Conservation (phyloP, 2,888 invertebrate species). For the Lissonota sp. region DNA sequence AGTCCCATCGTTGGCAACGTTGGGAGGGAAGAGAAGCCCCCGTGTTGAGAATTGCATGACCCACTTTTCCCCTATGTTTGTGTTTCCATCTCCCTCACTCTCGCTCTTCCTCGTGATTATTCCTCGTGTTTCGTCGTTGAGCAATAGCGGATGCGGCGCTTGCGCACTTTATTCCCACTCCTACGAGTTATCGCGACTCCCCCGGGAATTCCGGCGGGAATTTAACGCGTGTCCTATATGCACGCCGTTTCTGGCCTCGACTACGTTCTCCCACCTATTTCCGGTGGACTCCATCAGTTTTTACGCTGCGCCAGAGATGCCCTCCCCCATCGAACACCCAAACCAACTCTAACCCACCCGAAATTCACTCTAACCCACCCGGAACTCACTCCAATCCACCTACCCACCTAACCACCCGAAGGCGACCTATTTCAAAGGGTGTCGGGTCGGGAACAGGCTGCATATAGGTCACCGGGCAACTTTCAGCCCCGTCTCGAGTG, state of each 20-base stretch:
- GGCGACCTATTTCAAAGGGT: constrained; percentile 52
- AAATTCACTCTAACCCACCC: constrained; percentile 3
- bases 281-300: background rate
- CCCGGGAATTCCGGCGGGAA: constrained; percentile 76
- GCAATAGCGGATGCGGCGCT: constrained; percentile 46
- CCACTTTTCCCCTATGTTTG: constrained; percentile 71
- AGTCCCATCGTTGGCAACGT: constrained; percentile 9
- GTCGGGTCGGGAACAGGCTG: constrained; percentile 17
- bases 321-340: constrained; percentile 52
- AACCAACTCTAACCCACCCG: background rate
- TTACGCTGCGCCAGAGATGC: background rate
- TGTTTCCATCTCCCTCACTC: constrained; percentile 17
- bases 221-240: constrained; percentile 70
- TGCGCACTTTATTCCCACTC: constrained; percentile 60
- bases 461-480: constrained; percentile 49
- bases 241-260: constrained; percentile 19
- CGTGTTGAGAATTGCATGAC: constrained; percentile 67
- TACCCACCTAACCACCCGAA: constrained; percentile 10
- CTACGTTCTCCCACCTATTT: constrained; percentile 1
- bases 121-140: too few species aligned
- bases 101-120: too few species aligned
- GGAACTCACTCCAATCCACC: background rate
- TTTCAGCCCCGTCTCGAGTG: background rate
- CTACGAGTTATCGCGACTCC: constrained; percentile 40
- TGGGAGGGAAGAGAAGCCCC: constrained; percentile 34